A percentile compares a stretch with the other conserved stretches of the same genome.
phyloP scores from a whole-genome alignment of 2,888 invertebrate genomes.

The Galerucella nymphaeae region DNA sequence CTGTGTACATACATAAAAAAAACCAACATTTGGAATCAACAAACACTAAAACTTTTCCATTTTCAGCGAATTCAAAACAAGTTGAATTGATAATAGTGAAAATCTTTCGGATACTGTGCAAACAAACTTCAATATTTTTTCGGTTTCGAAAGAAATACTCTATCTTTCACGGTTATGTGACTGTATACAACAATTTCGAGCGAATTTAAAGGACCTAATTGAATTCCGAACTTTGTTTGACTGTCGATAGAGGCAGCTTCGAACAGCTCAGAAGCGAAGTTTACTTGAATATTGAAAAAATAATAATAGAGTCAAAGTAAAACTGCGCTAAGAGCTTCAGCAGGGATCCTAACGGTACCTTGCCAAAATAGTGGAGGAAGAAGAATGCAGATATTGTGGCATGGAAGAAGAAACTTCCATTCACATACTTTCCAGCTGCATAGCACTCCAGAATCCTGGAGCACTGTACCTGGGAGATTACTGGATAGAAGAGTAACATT shows the following conservation, averaged over 20 bases:
- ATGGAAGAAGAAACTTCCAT: no score
- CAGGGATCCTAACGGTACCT: no score
- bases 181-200: constrained; percentile 13
- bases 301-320: no score
- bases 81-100: constrained; percentile 13
- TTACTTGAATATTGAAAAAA: no score
- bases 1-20: neutral
- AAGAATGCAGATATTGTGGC: no score
- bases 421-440: no score
- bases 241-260: neutral
- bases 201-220: constrained; percentile 29
- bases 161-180: constrained; percentile 19
- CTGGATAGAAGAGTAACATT: no score
- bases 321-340: no score
- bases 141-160: neutral
- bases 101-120: constrained; percentile 5
- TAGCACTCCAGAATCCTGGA: no score
- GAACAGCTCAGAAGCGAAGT: neutral
- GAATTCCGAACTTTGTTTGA: constrained; percentile 14
- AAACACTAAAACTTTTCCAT: constrained; percentile 11
- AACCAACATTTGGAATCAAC: neutral
- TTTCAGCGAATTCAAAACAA: constrained; percentile 9
- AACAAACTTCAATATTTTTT: constrained; percentile 3
- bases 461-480: no score
- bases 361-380: no score